Conservation (phyloP, 2,113 vertebrate species). For the Butorides virescens region DNA sequence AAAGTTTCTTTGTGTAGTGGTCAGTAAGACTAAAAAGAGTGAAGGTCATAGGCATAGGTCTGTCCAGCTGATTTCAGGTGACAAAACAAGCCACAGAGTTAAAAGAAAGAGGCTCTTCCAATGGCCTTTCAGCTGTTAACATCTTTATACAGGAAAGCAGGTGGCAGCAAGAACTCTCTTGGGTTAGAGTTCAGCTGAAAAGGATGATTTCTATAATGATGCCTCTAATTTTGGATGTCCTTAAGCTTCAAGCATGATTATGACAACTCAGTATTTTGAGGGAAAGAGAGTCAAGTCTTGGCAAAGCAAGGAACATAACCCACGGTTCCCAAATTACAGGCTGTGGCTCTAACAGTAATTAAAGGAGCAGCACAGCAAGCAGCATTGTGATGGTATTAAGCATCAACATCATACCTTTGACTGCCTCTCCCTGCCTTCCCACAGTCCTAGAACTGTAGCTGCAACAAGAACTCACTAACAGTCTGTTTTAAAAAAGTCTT, state of each 20-base stretch:
- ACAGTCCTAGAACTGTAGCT: background rate
- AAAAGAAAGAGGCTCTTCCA: background rate
- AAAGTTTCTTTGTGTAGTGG: background rate
- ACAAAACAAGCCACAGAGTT: background rate
- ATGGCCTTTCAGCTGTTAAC: background rate
- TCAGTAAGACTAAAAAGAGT: background rate
- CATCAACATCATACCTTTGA: background rate
- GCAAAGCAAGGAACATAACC: constrained; percentile 4
- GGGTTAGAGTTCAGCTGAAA: background rate
- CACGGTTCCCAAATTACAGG: background rate
- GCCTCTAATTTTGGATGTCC: constrained; percentile 28
- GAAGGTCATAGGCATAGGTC: background rate
- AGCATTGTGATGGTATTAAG: background rate
- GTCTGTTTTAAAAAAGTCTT: background rate
- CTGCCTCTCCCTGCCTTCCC: background rate
- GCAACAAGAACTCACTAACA: background rate
- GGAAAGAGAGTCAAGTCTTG: background rate
- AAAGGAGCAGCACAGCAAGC: background rate
- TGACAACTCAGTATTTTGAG: background rate
- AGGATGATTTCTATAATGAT: background rate
- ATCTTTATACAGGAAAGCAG: background rate
- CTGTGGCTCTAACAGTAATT: background rate
- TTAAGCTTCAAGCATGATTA: background rate
- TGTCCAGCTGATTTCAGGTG: background rate
- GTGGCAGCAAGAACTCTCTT: background rate